Evolutionary conservation across 2,797 vertebrate genomes (phyloP).

Genomic region (Sciurus vulgaris): DNA sequence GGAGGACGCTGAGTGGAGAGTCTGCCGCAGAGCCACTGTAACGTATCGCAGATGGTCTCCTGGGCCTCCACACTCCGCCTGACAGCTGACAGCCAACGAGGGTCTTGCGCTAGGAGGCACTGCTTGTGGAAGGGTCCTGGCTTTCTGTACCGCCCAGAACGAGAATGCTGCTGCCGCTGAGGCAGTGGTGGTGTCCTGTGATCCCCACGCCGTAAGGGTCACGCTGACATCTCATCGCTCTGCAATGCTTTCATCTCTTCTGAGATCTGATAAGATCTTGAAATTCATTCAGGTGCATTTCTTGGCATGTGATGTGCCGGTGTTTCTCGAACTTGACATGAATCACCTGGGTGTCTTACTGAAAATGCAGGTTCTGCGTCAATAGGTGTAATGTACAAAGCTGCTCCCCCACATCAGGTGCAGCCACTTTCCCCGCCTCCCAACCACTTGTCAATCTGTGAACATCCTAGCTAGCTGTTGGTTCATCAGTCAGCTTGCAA

Average conservation of each 20-base stretch:
- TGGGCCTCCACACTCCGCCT: background rate
- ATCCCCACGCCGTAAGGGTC: background rate
- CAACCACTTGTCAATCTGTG: no score
- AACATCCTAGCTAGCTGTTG: no score
- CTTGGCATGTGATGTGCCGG: background rate
- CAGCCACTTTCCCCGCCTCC: no score
- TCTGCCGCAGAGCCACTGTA: background rate
- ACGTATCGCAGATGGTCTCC: background rate
- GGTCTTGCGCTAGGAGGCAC: background rate
- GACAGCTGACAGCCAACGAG: background rate
- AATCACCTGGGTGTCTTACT: background rate
- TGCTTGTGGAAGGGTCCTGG: background rate
- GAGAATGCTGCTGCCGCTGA: background rate
- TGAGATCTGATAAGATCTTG: background rate
- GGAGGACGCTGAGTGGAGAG: background rate
- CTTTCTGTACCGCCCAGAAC: background rate
- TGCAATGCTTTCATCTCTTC: background rate
- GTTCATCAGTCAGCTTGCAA: no score
- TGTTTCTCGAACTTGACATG: background rate
- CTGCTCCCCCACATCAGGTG: no score
- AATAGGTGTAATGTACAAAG: background rate
- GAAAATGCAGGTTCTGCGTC: background rate
- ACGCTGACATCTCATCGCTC: background rate
- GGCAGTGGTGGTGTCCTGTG: background rate
- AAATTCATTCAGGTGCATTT: background rate